Percentiles rank a stretch among this genome's conserved stretches.
phyloP scores from a whole-genome alignment of 2,113 vertebrate species.

The Fregata magnificens region DNA sequence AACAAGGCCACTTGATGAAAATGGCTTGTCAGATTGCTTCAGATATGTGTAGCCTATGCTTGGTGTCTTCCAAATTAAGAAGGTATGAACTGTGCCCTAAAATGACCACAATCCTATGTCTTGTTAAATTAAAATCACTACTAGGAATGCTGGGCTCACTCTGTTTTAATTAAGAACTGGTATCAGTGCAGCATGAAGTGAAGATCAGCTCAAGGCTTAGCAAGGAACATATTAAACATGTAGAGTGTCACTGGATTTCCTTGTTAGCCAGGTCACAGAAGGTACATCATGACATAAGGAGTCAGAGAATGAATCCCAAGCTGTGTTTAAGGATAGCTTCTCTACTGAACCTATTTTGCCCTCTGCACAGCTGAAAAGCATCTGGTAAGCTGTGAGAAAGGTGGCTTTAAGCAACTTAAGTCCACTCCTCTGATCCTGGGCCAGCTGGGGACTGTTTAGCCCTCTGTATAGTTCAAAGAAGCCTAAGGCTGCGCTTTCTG shows the following conservation, averaged over 20 bases:
- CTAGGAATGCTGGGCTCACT: neutral
- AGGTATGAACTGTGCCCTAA: neutral
- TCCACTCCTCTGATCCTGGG: neutral
- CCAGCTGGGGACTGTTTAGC: neutral
- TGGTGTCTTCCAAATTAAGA: neutral
- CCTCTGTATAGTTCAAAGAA: neutral
- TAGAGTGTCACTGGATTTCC: neutral
- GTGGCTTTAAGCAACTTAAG: neutral
- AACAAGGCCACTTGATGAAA: neutral
- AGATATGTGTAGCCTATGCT: neutral
- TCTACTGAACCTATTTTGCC: neutral
- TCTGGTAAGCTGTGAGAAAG: neutral
- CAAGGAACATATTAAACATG: neutral
- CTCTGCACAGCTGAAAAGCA: neutral
- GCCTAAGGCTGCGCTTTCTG: conserved; percentile 23
- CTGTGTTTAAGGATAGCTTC: neutral
- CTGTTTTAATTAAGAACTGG: neutral
- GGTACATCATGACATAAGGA: neutral
- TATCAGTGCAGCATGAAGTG: neutral
- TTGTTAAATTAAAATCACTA: neutral
- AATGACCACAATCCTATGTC: neutral
- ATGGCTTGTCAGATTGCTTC: neutral
- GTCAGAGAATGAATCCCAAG: neutral
- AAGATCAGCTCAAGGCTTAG: neutral
- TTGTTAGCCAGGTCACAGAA: neutral